These are phyloP conservation scores for Ciona savignyi DNA, from an alignment of 23 tunicate species.

Conservation along the genomic window DNA sequence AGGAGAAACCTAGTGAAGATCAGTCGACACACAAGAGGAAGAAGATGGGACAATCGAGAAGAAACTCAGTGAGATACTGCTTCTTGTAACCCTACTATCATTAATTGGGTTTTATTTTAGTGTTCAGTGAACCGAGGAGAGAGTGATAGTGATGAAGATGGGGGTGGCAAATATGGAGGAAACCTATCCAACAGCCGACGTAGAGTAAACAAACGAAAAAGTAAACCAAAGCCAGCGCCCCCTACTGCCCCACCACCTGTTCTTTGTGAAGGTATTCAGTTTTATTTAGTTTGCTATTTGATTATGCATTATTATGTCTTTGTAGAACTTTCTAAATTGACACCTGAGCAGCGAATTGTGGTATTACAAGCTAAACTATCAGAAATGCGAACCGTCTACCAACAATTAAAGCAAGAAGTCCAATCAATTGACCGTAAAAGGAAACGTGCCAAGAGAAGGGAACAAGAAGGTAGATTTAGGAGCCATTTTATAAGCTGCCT, in stretches of 20 bases:
- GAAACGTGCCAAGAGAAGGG: constrained; percentile 72
- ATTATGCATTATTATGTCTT: too few species aligned
- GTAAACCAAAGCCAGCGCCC: constrained; percentile 60
- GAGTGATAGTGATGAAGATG: background rate
- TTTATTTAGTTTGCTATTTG: background rate
- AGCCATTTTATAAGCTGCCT: background rate
- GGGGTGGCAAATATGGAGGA: background rate
- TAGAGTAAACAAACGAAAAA: constrained; percentile 8
- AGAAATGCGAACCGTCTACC: constrained; percentile 68
- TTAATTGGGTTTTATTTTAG: too few species aligned
- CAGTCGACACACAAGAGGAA: constrained; percentile 11
- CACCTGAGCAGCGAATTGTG: constrained; percentile 51
- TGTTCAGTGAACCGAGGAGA: too few species aligned
- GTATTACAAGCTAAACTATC: constrained; percentile 43
- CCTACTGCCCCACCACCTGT: constrained; percentile 81
- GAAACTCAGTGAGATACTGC: too few species aligned
- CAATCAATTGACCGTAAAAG: constrained; percentile 75
- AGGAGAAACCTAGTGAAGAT: constrained; percentile 4
- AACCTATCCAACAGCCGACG: constrained; percentile 4
- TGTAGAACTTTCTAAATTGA: constrained; percentile 54
- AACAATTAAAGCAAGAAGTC: constrained; percentile 80
- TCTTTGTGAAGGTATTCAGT: constrained; percentile 33
- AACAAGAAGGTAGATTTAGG: constrained; percentile 91
- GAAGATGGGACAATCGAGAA: background rate
- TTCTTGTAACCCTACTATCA: too few species aligned